Evolutionary conservation across 30 jellyfish, hydroid and myxozoan genomes (phyloP), one percentile per base, ranked within the genome.

Genomic region (Turritopsis rubra): DNA sequence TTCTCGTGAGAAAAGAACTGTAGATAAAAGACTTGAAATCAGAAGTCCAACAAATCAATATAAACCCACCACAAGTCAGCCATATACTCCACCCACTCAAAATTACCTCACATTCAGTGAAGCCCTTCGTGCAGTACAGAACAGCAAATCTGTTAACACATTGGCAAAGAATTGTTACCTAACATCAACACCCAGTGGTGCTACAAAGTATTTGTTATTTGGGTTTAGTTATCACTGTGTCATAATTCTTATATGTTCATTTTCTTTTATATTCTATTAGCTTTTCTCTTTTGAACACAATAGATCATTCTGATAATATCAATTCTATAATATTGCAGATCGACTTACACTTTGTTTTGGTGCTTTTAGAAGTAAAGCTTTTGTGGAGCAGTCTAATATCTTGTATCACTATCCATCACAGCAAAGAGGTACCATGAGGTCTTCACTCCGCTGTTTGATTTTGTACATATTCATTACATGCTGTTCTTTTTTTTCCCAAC

Each of bases 61-160:
- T 5, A 41, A 41, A 71, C 19, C 75, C n/a, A n/a, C n/a, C n/a
- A n/a, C n/a, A n/a, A n/a, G n/a, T 25, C 24, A 81, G 16, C 71
- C 28, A n/a, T 82, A 82, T 82, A 81, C 72, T 18, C 88, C 88
- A 65, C 88, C 88, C 0, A 82, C 97, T 29, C 90, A 89, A 28
- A 91, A 91, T 52, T 88, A 87, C 52, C 76, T 92, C 83, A 92
- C 98, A 30, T 92, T 92, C 68, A 88, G 96, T 77, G 98, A 92
- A 54, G 98, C 98, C 1, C 81, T 92, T 86, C 87, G 88, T 71
- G 90, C 87, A 53, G 98, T 92, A 0, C 91, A 85, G 30, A 78
- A 29, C 23, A 70, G 83, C 52, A 31, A 82, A 74, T 53, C 88
- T 20, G 52, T 21, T 78, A 30, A 1, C 18, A 22, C 53, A 24